Evolutionary conservation across 2,797 vertebrate species (phyloP).

Genomic region (Centroberyx gerrardi): DNA sequence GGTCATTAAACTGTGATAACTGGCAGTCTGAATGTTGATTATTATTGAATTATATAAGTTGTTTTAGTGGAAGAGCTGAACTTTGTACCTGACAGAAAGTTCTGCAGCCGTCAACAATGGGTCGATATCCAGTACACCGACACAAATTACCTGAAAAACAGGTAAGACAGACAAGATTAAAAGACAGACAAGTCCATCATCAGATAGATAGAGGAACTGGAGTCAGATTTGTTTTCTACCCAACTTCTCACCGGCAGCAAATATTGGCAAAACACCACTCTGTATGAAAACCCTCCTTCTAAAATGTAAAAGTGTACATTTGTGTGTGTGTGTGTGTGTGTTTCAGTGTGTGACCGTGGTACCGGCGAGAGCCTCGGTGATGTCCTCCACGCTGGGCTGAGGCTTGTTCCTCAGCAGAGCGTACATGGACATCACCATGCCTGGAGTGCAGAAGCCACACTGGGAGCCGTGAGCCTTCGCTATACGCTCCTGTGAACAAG

Average conservation of each 20-base stretch:
- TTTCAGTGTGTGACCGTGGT: slow-evolving; percentile 13
- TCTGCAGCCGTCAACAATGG: slow-evolving; percentile 84
- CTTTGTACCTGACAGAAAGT: slow-evolving; percentile 82
- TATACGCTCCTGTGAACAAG: slow-evolving; percentile 87
- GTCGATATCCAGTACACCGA: slow-evolving; percentile 86
- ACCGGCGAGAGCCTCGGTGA: slow-evolving; percentile 87
- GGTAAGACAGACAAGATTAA: background rate
- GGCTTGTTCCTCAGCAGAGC: slow-evolving; percentile 89
- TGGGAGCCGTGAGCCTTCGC: slow-evolving; percentile 93
- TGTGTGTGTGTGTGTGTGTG: slow-evolving; percentile 6
- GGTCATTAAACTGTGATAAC: too few relatives aligned
- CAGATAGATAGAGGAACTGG: too few relatives aligned
- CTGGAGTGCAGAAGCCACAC: slow-evolving; percentile 95
- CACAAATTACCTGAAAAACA: slow-evolving; percentile 83
- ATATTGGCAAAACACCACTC: background rate
- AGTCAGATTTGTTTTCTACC: too few relatives aligned
- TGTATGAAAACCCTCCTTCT: too few relatives aligned
- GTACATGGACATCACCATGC: slow-evolving; percentile 97
- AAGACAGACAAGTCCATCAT: too few relatives aligned
- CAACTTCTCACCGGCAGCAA: too few relatives aligned
- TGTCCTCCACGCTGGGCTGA: slow-evolving; percentile 86
- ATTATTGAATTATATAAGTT: background rate
- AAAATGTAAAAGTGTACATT: too few relatives aligned
- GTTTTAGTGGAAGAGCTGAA: background rate
- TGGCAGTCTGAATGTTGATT: too few relatives aligned